These are phyloP conservation scores for Holotrichia oblita DNA, from an alignment of 1,140 invertebrate genomes.

Conservation along the genomic window DNA sequence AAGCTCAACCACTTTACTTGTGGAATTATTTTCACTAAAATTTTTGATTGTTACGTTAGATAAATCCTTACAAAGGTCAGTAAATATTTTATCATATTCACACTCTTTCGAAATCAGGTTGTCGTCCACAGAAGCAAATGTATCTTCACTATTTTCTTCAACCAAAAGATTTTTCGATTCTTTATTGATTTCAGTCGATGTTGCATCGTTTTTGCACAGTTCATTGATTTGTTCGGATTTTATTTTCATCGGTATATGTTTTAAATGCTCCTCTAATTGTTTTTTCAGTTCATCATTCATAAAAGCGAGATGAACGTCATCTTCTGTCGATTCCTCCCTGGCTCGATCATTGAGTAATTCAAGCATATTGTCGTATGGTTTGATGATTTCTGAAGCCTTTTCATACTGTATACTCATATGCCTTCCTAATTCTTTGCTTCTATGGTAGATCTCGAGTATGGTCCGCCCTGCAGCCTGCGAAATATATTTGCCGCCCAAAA, in stretches of 20 bases:
- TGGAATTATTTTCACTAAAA: not conserved
- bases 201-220: not conserved
- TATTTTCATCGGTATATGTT: not conserved
- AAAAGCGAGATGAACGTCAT: not conserved
- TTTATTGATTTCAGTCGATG: not conserved
- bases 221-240: not conserved
- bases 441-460: conserved; percentile 15
- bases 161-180: not conserved
- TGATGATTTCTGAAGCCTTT: conserved; percentile 2
- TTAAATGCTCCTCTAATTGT: conserved; percentile 1
- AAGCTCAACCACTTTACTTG: not conserved
- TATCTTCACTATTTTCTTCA: not conserved
- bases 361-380: conserved; percentile 35
- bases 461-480: conserved; percentile 4
- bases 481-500: conserved; percentile 40
- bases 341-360: not conserved
- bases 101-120: not conserved
- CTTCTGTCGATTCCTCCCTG: not conserved
- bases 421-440: not conserved
- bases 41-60: not conserved
- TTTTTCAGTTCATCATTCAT: conserved; percentile 23
- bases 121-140: not conserved
- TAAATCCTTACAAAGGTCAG: conserved; percentile 12
- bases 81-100: conserved; percentile 32
- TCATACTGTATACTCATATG: conserved; percentile 15